Conservation (phyloP, 2,888 invertebrate genomes). For the Trissoscelio sp. region DNA sequence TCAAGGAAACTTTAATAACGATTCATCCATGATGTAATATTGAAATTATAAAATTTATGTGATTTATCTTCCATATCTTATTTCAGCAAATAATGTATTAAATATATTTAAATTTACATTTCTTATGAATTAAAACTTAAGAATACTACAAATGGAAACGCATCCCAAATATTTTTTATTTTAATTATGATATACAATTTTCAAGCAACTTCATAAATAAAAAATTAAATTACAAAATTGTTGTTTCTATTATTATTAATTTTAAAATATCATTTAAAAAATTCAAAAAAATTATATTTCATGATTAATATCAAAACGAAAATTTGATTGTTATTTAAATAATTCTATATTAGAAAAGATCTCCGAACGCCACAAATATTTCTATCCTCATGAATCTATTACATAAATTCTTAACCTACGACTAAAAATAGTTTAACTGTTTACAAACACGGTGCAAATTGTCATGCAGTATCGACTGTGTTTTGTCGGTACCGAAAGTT, state of each 20-base stretch:
- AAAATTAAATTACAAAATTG: no score
- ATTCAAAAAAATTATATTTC: no score
- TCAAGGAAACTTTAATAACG: background rate
- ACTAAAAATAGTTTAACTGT: conserved; percentile 3
- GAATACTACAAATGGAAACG: no score
- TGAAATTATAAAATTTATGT: background rate
- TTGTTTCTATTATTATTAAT: no score
- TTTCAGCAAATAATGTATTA: background rate
- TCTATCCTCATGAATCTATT: background rate
- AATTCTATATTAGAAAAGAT: background rate
- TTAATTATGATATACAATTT: no score
- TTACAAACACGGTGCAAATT: conserved; percentile 39
- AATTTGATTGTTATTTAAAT: background rate
- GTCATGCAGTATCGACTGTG: conserved; percentile 48
- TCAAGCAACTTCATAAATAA: no score
- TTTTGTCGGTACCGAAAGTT: conserved; percentile 48
- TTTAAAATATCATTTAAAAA: no score
- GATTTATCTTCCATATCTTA: background rate
- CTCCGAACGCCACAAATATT: background rate
- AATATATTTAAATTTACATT: no score
- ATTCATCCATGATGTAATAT: background rate
- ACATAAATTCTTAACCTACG: background rate
- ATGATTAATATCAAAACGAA: background rate
- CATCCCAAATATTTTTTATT: no score
- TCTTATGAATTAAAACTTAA: no score